Evolutionary conservation across 1,140 invertebrate species (phyloP).

Genomic region (Catajapyx aquilonaris): DNA sequence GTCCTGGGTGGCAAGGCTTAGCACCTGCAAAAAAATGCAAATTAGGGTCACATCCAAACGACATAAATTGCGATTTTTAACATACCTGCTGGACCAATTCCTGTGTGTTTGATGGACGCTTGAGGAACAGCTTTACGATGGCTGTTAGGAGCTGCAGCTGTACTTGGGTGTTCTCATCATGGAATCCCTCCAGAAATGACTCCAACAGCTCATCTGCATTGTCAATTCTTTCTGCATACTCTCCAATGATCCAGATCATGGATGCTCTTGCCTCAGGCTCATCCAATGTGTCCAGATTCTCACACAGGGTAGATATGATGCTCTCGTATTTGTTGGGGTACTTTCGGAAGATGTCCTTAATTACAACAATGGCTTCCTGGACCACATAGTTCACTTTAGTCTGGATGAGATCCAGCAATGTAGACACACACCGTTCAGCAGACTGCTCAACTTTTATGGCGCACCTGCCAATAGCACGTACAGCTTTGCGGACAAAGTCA

Average conservation of each 20-base stretch:
- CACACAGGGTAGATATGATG: constrained; percentile 97
- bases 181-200: constrained; percentile 98
- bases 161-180: constrained; percentile 98
- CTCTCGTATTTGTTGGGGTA: constrained; percentile 99
- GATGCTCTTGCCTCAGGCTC: constrained; percentile 97
- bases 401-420: constrained; percentile 95
- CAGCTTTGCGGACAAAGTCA: constrained; percentile 98
- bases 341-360: constrained; percentile 99
- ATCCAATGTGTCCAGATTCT: constrained; percentile 96
- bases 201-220: constrained; percentile 97
- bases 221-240: constrained; percentile 97
- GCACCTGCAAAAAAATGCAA: too few species aligned
- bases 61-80: too few species aligned
- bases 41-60: too few species aligned
- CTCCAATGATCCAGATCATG: constrained; percentile 99
- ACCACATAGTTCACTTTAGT: constrained; percentile 99
- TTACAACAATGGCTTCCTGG: constrained; percentile 98
- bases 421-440: constrained; percentile 94
- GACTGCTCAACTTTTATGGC: constrained; percentile 99
- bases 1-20: constrained; percentile 86
- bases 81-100: constrained; percentile 70
- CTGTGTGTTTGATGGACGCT: constrained; percentile 93
- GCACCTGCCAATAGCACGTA: constrained; percentile 93
- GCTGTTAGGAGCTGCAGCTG: constrained; percentile 92
- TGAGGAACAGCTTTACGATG: constrained; percentile 96